A percentile compares a stretch with the other conserved stretches of the same genome.
phyloP scores from a whole-genome alignment of 2,113 vertebrate genomes.

The Salvelinus namaycush region DNA sequence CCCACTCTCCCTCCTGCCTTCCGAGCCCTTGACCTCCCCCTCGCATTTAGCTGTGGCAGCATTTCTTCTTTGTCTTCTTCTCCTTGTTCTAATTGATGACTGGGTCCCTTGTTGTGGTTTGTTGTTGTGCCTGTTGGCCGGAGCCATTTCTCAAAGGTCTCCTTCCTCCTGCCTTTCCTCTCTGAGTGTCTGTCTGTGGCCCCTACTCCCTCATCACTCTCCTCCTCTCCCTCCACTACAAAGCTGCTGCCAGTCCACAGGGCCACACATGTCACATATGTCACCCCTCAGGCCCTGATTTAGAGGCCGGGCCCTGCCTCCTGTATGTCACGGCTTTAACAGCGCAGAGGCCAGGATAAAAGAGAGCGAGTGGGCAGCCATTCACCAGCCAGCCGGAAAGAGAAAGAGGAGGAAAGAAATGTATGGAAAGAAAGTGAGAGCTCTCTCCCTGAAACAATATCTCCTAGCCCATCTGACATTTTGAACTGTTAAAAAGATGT shows the following conservation, averaged over 20 bases:
- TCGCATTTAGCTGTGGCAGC: slow-evolving; percentile 45
- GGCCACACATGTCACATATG: slow-evolving; percentile 65
- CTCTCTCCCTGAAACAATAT: slow-evolving; percentile 40
- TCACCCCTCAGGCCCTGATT: slow-evolving; percentile 60
- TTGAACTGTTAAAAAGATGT: slow-evolving; percentile 47
- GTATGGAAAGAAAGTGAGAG: slow-evolving; percentile 53
- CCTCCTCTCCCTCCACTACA: slow-evolving; percentile 47
- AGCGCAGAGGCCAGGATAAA: slow-evolving; percentile 56
- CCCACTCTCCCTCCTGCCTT: slow-evolving; percentile 21
- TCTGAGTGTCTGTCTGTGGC: slow-evolving; percentile 57
- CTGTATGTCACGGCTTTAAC: slow-evolving; percentile 54
- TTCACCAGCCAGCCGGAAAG: slow-evolving; percentile 41
- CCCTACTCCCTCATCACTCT: slow-evolving; percentile 43
- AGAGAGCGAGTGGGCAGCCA: slow-evolving; percentile 55
- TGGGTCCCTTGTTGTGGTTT: slow-evolving; percentile 70
- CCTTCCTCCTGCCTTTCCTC: slow-evolving; percentile 69
- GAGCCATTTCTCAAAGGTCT: slow-evolving; percentile 67
- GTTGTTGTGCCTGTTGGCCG: slow-evolving; percentile 58
- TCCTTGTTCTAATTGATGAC: slow-evolving; percentile 54
- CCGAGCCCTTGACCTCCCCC: slow-evolving; percentile 43
- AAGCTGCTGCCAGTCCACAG: slow-evolving; percentile 70
- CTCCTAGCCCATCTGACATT: slow-evolving; percentile 49
- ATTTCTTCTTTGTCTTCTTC: slow-evolving; percentile 31
- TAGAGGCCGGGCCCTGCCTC: slow-evolving; percentile 56
- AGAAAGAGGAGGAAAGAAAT: slow-evolving; percentile 40